A percentile compares a stretch with the other conserved stretches of the same genome.
Evolutionary conservation across 2,113 vertebrate species (phyloP).

Genomic region (Anolis sagrei): DNA sequence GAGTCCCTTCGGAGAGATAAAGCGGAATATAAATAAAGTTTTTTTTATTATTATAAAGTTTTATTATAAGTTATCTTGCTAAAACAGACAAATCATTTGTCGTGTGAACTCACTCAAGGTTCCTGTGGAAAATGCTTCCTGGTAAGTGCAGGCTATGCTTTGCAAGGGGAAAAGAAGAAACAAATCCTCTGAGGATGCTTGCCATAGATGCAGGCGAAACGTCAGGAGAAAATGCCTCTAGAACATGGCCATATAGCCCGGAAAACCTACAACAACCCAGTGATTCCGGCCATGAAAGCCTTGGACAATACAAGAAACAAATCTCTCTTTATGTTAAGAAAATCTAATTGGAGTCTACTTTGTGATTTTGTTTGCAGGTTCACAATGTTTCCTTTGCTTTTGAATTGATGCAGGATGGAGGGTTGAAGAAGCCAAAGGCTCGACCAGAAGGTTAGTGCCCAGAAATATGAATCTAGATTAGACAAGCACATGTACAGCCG

Average conservation of each 20-base stretch:
- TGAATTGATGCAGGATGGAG: slow-evolving; percentile 96
- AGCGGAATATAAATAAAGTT: no score
- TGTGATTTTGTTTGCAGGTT: slow-evolving; percentile 77
- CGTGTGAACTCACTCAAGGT: not conserved
- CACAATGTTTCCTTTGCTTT: slow-evolving; percentile 96
- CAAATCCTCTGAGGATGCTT: no score
- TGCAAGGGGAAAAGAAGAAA: not conserved
- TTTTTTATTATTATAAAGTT: no score
- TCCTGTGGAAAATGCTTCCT: no score
- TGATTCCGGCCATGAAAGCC: no score
- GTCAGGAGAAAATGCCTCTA: no score
- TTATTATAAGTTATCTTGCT: not conserved
- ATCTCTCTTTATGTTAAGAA: no score
- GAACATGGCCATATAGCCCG: no score
- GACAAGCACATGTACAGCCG: not conserved
- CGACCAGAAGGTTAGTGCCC: slow-evolving; percentile 89
- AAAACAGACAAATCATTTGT: not conserved
- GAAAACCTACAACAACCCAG: no score
- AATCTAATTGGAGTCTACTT: not conserved
- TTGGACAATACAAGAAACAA: no score
- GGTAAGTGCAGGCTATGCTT: not conserved
- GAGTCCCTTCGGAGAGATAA: no score
- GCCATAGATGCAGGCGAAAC: no score
- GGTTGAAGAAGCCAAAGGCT: slow-evolving; percentile 94
- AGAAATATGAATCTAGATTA: not conserved